Evolutionary conservation across 2,113 vertebrate species (phyloP).

Genomic region (Entomyzon cyanotis): DNA sequence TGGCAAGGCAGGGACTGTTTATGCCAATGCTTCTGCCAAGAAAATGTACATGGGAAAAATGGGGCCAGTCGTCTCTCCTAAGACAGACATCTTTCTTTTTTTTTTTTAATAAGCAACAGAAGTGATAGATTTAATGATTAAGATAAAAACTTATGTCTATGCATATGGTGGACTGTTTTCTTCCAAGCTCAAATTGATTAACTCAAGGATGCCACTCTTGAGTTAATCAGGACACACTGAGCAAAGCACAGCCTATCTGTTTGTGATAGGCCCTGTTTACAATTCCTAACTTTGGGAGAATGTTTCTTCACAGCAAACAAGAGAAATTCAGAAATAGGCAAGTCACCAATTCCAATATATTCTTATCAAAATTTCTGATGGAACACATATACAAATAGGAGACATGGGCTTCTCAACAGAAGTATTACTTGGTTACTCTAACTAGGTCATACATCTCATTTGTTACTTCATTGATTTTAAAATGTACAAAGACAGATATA

Average conservation of each 20-base stretch:
- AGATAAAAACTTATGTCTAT: slow-evolving; percentile 64
- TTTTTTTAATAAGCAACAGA: slow-evolving; percentile 28
- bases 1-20: slow-evolving; percentile 35
- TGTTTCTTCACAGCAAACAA: not conserved
- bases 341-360: not conserved
- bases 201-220: not conserved
- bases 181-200: slow-evolving; percentile 52
- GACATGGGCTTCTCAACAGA: not conserved
- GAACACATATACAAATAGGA: not conserved
- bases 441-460: not conserved
- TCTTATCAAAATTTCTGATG: not conserved
- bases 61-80: slow-evolving; percentile 24
- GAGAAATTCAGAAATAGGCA: not conserved
- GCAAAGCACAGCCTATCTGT: not conserved
- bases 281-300: not conserved
- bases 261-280: not conserved
- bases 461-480: not conserved
- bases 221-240: not conserved
- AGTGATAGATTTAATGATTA: slow-evolving; percentile 60
- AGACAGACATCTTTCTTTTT: not conserved
- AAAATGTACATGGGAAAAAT: slow-evolving; percentile 52
- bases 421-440: not conserved
- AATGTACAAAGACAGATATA: not conserved
- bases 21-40: slow-evolving; percentile 33
- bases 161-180: slow-evolving; percentile 52